These are phyloP conservation scores for Euura lappo DNA, from an alignment of 1,140 invertebrate genomes.

Conservation along the genomic window DNA sequence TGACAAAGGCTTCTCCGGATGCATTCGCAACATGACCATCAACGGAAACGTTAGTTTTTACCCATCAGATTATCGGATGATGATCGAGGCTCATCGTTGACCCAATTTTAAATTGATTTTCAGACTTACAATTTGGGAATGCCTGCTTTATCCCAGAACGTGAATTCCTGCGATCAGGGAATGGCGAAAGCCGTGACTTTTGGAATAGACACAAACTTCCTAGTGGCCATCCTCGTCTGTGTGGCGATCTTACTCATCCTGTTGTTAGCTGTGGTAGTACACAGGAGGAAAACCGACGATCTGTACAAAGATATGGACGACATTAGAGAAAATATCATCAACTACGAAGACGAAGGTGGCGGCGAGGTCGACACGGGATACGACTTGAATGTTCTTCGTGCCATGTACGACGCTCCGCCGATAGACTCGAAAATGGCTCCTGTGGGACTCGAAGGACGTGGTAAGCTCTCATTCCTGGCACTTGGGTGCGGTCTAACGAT, in stretches of 20 bases:
- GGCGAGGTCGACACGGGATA: slow-evolving; percentile 95
- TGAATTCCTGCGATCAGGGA: slow-evolving; percentile 72
- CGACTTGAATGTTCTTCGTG: slow-evolving; percentile 87
- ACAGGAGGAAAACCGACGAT: slow-evolving; percentile 82
- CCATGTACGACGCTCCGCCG: slow-evolving; percentile 68
- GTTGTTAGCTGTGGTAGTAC: slow-evolving; percentile 85
- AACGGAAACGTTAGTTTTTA: slow-evolving; percentile 68
- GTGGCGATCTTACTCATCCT: slow-evolving; percentile 80
- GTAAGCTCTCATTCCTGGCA: slow-evolving; percentile 28
- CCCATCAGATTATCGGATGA: not conserved
- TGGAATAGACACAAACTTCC: slow-evolving; percentile 82
- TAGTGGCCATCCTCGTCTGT: slow-evolving; percentile 84
- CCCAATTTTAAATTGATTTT: slow-evolving; percentile 23
- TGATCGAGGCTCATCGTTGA: not conserved
- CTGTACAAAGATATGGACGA: slow-evolving; percentile 93
- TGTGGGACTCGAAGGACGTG: slow-evolving; percentile 51
- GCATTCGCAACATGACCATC: slow-evolving; percentile 84
- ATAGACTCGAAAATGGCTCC: slow-evolving; percentile 56
- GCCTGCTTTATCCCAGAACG: slow-evolving; percentile 72
- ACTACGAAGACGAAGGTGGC: slow-evolving; percentile 96
- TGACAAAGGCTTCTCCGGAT: slow-evolving; percentile 77
- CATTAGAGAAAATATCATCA: slow-evolving; percentile 95
- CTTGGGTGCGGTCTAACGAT: too few relatives aligned
- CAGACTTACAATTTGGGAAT: slow-evolving; percentile 79
- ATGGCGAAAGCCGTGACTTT: slow-evolving; percentile 77